Conservation (phyloP, 2,113 vertebrate species). For the Ophiodon elongatus region DNA sequence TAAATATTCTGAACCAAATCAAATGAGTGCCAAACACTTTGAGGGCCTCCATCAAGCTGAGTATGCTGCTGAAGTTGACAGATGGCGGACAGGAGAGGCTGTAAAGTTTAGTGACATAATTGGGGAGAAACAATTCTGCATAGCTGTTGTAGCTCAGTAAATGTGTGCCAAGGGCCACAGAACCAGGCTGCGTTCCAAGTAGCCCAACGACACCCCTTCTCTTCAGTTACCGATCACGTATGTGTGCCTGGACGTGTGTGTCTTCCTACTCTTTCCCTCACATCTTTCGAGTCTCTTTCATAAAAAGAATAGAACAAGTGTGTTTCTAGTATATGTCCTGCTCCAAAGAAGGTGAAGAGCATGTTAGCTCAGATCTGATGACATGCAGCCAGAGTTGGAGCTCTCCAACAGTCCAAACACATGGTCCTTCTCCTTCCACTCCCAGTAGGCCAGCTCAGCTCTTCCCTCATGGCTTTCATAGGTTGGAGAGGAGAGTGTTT, state of each 20-base stretch:
- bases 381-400: constrained; percentile 31
- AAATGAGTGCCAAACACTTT: background rate
- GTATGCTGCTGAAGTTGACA: constrained; percentile 4
- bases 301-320: no score
- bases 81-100: constrained; percentile 5
- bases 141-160: background rate
- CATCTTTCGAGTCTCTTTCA: background rate
- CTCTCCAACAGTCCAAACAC: constrained; percentile 29
- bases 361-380: constrained; percentile 19
- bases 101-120: background rate
- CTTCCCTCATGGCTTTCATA: background rate
- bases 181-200: constrained; percentile 11
- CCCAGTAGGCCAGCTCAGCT: constrained; percentile 3
- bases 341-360: background rate
- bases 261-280: no score
- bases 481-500: background rate
- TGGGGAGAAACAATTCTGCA: background rate
- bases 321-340: background rate
- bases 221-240: background rate
- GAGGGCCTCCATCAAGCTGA: background rate
- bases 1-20: background rate
- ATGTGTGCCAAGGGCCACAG: background rate
- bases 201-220: background rate
- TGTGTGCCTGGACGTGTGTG: background rate
- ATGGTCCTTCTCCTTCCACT: constrained; percentile 15